Conservation (phyloP, 2,888 invertebrate genomes). For the Diarsia rubi region DNA sequence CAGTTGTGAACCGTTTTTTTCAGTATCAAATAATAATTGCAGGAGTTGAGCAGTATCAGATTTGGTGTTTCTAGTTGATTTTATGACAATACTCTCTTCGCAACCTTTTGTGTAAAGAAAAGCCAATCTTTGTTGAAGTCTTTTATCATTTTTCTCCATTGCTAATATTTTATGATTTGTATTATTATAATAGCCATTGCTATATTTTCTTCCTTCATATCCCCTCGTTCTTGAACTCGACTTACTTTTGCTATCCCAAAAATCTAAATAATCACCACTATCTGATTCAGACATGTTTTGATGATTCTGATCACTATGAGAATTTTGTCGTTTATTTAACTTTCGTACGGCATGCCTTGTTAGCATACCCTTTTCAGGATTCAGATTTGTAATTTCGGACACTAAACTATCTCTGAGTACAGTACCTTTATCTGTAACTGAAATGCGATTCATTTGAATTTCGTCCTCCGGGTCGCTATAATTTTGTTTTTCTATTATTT, state of each 20-base stretch:
- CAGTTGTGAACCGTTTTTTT: slow-evolving; percentile 19
- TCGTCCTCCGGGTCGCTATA: slow-evolving; percentile 12
- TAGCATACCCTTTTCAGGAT: slow-evolving; percentile 18
- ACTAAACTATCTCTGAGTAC: background rate
- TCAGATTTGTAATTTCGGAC: slow-evolving; percentile 3
- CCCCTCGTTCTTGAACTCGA: slow-evolving; percentile 75
- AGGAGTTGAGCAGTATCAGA: slow-evolving; percentile 25
- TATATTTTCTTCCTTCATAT: slow-evolving; percentile 78
- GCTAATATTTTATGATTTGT: slow-evolving; percentile 79
- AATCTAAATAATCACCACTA: slow-evolving; percentile 36
- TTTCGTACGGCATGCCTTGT: slow-evolving; percentile 45
- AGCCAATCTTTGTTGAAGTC: slow-evolving; percentile 75
- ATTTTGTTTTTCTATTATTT: slow-evolving; percentile 11
- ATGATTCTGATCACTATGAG: background rate
- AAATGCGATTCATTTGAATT: slow-evolving; percentile 9
- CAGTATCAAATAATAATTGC: slow-evolving; percentile 42
- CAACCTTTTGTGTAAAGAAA: slow-evolving; percentile 33
- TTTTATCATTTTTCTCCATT: slow-evolving; percentile 82
- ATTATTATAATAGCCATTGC: slow-evolving; percentile 74
- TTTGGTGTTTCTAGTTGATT: slow-evolving; percentile 19
- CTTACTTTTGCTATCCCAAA: slow-evolving; percentile 1
- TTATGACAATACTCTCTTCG: slow-evolving; percentile 14
- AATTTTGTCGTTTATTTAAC: background rate
- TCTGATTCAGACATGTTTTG: slow-evolving; percentile 34
- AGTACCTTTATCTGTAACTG: background rate